Conservation (phyloP, 2,888 invertebrate genomes). For the Rotaria magnacalcarata region DNA sequence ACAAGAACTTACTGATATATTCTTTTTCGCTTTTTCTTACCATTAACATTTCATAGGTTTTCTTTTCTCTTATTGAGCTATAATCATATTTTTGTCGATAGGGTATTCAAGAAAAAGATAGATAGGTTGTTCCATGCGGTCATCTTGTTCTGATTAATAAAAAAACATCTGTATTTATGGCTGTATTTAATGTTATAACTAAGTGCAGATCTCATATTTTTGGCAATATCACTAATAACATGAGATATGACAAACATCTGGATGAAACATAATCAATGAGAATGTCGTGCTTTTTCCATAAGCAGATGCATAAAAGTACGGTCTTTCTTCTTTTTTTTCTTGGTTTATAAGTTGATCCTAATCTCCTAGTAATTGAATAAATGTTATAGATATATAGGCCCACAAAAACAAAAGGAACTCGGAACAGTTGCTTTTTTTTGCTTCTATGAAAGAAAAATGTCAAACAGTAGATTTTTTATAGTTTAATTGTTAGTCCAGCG, state of each 20-base stretch:
- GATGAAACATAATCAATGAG: neutral
- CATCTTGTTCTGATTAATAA: neutral
- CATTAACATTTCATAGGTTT: neutral
- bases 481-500: neutral
- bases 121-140: neutral
- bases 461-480: neutral
- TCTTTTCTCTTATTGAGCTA: neutral
- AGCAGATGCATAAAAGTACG: neutral
- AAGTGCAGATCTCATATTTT: neutral
- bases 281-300: neutral
- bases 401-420: neutral
- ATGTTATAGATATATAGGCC: neutral
- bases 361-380: neutral
- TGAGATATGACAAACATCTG: neutral
- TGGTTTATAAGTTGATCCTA: neutral
- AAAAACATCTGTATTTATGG: neutral
- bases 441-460: neutral
- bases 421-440: too few relatives aligned
- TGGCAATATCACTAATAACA: neutral
- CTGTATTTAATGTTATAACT: neutral
- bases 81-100: neutral
- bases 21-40: too few relatives aligned
- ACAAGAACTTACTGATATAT: neutral
- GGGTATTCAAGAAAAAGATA: neutral
- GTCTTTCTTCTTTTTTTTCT: neutral